These are phyloP conservation scores for Drosophila monieri DNA, from an alignment of 2,888 invertebrate genomes.

Conservation along the genomic window DNA sequence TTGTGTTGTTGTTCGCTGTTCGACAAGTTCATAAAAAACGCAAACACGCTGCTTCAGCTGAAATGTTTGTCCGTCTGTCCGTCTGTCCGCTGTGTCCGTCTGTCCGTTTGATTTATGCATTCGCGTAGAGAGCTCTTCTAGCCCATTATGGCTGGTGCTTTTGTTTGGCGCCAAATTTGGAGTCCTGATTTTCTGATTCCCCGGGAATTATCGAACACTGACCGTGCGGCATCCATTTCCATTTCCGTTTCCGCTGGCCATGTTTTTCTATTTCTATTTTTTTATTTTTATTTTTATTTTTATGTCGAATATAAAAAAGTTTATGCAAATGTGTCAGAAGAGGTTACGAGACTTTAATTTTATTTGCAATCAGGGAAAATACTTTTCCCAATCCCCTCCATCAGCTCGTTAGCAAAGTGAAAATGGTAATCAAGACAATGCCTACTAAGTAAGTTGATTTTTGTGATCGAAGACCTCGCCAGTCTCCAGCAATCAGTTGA, in stretches of 20 bases:
- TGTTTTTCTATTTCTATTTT: conserved; percentile 23
- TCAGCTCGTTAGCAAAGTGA: conserved; percentile 4
- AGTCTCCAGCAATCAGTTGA: background rate
- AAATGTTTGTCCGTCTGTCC: conserved; percentile 56
- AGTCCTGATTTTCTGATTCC: conserved; percentile 4
- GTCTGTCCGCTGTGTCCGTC: background rate
- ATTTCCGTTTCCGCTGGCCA: conserved; percentile 66
- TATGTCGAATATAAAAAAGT: conserved; percentile 53
- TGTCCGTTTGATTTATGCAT: conserved; percentile 59
- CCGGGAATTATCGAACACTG: conserved; percentile 40
- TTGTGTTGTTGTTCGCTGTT: conserved; percentile 53
- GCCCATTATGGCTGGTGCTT: conserved; percentile 47
- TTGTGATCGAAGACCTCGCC: too few species aligned
- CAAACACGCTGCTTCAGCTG: conserved; percentile 70
- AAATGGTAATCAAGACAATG: background rate
- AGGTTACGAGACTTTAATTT: background rate
- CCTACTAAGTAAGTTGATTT: too few species aligned
- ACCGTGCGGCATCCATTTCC: conserved; percentile 73
- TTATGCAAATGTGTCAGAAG: conserved; percentile 60
- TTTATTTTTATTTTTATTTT: conserved; percentile 10
- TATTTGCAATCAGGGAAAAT: background rate
- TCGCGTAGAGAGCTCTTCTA: conserved; percentile 40
- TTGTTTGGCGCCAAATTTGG: conserved; percentile 55
- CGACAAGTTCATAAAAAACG: conserved; percentile 79
- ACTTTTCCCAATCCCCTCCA: conserved; percentile 2